Conservation (phyloP, 1,140 invertebrate genomes). For the Pogonus chalceus region DNA sequence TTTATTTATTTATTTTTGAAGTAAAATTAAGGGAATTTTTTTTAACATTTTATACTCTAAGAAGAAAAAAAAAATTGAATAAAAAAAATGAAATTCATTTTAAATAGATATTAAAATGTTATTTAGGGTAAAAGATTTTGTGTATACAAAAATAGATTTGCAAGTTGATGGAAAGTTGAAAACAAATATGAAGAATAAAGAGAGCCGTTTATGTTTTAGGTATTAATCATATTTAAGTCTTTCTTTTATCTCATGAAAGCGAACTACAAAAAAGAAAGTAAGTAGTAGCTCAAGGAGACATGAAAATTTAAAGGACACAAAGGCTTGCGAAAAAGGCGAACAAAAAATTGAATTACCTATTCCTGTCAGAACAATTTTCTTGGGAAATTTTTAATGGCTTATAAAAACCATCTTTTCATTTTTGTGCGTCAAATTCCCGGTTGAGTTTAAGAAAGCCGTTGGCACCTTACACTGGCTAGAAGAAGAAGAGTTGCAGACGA, state of each 20-base stretch:
- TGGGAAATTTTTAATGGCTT: slow-evolving; percentile 3
- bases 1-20: no score
- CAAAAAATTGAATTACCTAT: slow-evolving; percentile 1
- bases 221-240: slow-evolving; percentile 4
- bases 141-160: no score
- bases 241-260: not conserved
- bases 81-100: no score
- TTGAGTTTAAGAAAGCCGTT: not conserved
- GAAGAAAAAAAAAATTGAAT: no score
- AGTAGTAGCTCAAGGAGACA: not conserved
- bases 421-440: not conserved
- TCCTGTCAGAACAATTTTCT: not conserved
- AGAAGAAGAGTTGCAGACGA: not conserved
- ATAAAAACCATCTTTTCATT: slow-evolving; percentile 7
- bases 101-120: no score
- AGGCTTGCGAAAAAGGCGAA: not conserved
- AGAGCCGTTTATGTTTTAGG: not conserved
- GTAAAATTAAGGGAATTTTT: no score
- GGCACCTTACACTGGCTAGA: not conserved
- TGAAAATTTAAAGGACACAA: not conserved
- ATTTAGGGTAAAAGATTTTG: no score
- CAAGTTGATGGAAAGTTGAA: no score
- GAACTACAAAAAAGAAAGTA: not conserved
- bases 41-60: no score
- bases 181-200: no score